phyloP scores from a whole-genome alignment of 2,113 vertebrate genomes.

The Otus sunia region DNA sequence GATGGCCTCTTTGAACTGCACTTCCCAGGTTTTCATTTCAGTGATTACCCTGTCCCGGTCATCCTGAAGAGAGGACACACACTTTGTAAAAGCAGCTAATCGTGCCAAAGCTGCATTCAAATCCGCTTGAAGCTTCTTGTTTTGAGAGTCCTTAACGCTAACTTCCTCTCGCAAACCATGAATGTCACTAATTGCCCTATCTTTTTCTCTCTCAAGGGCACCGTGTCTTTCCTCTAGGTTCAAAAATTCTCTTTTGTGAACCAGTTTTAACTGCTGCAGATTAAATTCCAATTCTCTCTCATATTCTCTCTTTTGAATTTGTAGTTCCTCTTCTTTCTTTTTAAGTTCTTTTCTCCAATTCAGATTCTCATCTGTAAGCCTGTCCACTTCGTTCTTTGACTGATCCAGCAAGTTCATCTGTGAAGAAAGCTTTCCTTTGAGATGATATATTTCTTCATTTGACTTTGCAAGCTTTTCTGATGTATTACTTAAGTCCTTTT shows the following conservation, averaged over 20 bases:
- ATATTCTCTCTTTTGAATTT: conserved; percentile 43
- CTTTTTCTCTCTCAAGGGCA: conserved; percentile 67
- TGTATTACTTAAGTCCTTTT: conserved; percentile 68
- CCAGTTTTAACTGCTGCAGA: conserved; percentile 57
- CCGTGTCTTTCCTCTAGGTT: conserved; percentile 64
- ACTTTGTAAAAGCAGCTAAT: conserved; percentile 73
- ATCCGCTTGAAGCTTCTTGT: conserved; percentile 73
- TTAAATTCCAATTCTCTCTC: conserved; percentile 27
- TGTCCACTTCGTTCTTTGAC: conserved; percentile 55
- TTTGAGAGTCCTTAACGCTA: conserved; percentile 64
- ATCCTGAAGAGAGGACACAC: conserved; percentile 71
- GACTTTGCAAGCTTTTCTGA: conserved; percentile 55
- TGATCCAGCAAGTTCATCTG: conserved; percentile 65
- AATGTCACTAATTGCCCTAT: conserved; percentile 37
- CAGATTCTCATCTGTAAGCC: conserved; percentile 69
- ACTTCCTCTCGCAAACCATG: conserved; percentile 67
- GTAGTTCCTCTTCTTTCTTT: conserved; percentile 50
- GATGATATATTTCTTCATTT: conserved; percentile 46
- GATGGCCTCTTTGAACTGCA: conserved; percentile 75
- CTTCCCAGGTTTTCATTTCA: conserved; percentile 74
- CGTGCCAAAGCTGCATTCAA: conserved; percentile 72
- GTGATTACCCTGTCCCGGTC: conserved; percentile 66
- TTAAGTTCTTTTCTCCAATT: conserved; percentile 63
- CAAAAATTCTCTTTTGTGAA: conserved; percentile 64
- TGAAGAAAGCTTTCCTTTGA: conserved; percentile 61